Percentiles rank a stretch among this genome's conserved stretches.
phyloP scores from a whole-genome alignment of 64 coral and sea anemone species.

The Montipora cactus region DNA sequence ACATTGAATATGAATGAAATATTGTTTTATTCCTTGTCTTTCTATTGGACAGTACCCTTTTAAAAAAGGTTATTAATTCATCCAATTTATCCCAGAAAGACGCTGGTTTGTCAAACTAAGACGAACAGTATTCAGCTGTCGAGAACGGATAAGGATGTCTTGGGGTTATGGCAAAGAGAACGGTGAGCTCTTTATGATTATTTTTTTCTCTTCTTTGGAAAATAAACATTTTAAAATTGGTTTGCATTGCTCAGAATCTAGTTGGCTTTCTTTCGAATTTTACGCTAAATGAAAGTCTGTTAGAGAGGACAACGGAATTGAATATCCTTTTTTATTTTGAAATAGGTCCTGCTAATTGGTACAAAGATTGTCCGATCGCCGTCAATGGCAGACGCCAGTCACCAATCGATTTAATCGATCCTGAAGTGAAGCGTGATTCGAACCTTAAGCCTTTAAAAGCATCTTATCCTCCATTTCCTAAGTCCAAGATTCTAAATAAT shows the following conservation, averaged over 20 bases:
- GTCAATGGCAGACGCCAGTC: conserved; percentile 47
- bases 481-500: conserved; percentile 34
- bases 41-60: neutral
- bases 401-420: conserved; percentile 65
- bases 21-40: neutral
- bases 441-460: conserved; percentile 25
- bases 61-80: neutral
- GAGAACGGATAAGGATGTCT: neutral
- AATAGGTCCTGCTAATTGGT: conserved; percentile 63
- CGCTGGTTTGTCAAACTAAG: neutral
- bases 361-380: conserved; percentile 44
- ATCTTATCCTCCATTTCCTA: conserved; percentile 40
- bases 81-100: neutral
- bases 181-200: neutral
- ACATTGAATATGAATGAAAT: neutral
- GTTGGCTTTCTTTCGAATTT: neutral
- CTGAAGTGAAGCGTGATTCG: conserved; percentile 27
- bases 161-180: conserved; percentile 32
- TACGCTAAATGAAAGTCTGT: neutral
- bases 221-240: neutral
- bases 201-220: neutral
- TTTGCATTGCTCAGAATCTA: neutral
- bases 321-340: neutral
- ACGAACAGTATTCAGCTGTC: neutral
- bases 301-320: neutral